Evolutionary conservation across 2,888 invertebrate species (phyloP), one percentile per base, ranked within the genome.

Genomic region (Conus canariensis): DNA sequence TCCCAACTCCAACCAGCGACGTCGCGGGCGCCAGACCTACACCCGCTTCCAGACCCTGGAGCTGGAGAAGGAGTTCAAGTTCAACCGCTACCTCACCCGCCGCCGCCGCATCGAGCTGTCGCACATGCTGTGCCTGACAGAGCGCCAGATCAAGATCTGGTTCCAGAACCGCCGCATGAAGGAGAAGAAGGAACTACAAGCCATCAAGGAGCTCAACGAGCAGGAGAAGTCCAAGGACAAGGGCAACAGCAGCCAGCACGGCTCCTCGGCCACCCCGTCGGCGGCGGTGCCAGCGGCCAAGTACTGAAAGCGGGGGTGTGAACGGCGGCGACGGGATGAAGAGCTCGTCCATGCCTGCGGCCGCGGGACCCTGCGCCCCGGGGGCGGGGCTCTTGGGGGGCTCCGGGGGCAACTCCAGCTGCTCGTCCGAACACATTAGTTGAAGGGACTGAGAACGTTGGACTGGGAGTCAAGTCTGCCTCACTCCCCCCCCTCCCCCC

Each of bases 181-280:
- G 97, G 99, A 99, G 98, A 99, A 99, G 98, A 99, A 99, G 97
- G 99, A 99, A 97, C 98, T 98, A 96, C 99, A 99, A 96, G 99
- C 99, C 96, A 99, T 99, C 97, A 99, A 99, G 97, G 99, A 99
- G 97, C 97, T 99, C 96, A 99, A 99, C 86, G 86, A 64, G 64
- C 86, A 86, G 86, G 86, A 86, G 86, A 86, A 86, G 22, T 25
- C 30, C 22, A 86, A 86, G 45, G 86, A 70, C 70, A 70, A 70
- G 70, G 22, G 22, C 70, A 8, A 7, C 8, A 77, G 74, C 77
- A 19, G 67, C 4, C 60, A 86, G 16, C 86, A 86, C 9, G 14
- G 25, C 8, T n/a, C 16, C 8, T 58, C 45, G 12, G 30, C 80
- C 14, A 22, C 80, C 0, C 9, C 7, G 22, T 56, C 70, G 70